A percentile compares a stretch with the other conserved stretches of the same genome.
phyloP scores from a whole-genome alignment of 2,113 vertebrate genomes.

The Chinchilla lanigera region DNA sequence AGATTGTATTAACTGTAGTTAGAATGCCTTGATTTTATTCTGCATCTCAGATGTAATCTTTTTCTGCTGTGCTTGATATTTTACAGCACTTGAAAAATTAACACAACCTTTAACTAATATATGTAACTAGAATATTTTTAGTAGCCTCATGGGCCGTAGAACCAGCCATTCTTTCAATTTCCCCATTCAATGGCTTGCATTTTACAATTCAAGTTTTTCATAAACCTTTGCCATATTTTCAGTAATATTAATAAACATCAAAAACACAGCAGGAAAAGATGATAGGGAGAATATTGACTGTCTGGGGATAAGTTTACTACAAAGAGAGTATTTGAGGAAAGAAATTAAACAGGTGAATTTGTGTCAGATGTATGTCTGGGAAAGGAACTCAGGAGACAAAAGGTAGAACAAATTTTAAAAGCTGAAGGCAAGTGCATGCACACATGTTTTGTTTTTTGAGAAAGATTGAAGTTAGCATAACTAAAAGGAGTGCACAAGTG shows the following conservation, averaged over 20 bases:
- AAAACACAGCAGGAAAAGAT: not conserved
- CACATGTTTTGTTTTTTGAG: not conserved
- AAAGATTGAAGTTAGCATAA: not conserved
- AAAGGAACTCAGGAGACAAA: not conserved
- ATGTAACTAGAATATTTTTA: not conserved
- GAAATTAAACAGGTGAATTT: not conserved
- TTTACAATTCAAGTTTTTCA: not conserved
- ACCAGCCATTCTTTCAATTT: not conserved
- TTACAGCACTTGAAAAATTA: not conserved
- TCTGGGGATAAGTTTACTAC: not conserved
- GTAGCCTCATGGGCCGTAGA: not conserved
- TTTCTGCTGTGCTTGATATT: not conserved
- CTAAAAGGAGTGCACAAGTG: not conserved
- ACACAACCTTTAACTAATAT: not conserved
- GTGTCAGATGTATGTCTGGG: not conserved
- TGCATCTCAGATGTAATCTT: not conserved
- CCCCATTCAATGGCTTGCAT: not conserved
- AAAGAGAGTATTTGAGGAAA: not conserved
- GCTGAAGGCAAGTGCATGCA: not conserved
- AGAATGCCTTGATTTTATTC: not conserved
- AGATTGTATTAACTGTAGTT: not conserved
- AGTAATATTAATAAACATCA: not conserved
- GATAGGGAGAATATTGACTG: rapidly evolving
- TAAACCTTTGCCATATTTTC: not conserved
- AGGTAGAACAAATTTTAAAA: not conserved